Conservation (phyloP, 2,113 vertebrate genomes). For the Cryptoleucopteryx plumbea region DNA sequence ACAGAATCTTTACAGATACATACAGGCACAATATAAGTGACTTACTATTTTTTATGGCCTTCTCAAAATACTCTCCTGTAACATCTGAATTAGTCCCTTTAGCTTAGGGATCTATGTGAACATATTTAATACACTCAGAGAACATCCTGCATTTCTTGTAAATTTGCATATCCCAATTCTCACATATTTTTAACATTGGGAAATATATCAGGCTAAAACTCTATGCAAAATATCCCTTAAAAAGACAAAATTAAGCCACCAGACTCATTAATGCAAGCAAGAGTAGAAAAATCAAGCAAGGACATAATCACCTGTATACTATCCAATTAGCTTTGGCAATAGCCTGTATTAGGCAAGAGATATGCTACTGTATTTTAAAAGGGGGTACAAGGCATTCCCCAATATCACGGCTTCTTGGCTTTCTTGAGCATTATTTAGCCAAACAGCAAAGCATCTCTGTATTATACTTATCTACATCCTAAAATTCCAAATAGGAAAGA, state of each 20-base stretch:
- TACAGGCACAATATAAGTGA: background rate
- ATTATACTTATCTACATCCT: background rate
- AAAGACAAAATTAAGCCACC: background rate
- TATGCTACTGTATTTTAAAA: background rate
- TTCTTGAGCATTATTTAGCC: background rate
- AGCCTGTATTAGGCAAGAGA: background rate
- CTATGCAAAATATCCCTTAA: background rate
- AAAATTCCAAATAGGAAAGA: background rate
- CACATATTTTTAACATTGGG: background rate
- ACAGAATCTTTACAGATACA: background rate
- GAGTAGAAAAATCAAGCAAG: background rate
- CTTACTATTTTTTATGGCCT: background rate
- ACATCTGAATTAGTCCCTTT: background rate
- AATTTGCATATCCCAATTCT: background rate
- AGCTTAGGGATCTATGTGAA: background rate
- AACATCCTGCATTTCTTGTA: background rate
- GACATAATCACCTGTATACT: background rate
- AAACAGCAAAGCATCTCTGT: background rate
- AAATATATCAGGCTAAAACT: background rate
- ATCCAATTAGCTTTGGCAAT: background rate
- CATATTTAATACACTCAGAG: background rate
- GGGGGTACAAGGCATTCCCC: background rate
- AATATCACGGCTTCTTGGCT: background rate
- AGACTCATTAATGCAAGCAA: background rate
- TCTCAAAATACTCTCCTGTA: background rate